Evolutionary conservation across 2,888 invertebrate genomes (phyloP), one percentile per base, ranked within the genome.

Genomic region (Drosophila niveifrons): DNA sequence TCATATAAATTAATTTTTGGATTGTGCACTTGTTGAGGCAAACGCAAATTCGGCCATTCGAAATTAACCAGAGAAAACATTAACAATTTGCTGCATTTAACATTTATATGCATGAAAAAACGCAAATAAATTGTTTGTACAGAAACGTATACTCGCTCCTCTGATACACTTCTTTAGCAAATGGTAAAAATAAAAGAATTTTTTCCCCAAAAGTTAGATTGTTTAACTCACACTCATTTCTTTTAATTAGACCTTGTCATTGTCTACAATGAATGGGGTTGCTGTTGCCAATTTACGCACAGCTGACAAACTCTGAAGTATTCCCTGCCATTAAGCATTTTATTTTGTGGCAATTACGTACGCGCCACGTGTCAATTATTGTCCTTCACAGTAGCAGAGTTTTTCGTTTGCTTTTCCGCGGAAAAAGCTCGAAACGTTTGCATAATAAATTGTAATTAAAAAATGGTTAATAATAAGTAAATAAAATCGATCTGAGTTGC

Each of bases 1-100:
- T 48, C 64, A 23, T 68, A 56, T 63, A 67, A 75, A 62, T 77
- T 76, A 51, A 65, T 77, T 65, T 65, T 36, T 34, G 3, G 11
- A 41, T 34, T 43, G 18, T 13, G 17, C 29, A 18, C 44, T 59
- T 50, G 50, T 64, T 59, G 44, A 58, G 29, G 31, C 39, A 15
- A 29, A n/a, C 11, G 36, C 10, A 41, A 62, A 53, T 62, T 31
- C 13, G 57, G 51, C 55, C 47, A 17, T 41, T 46, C 13, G 31
- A 51, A 47, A 28, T 75, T 28, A 52, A 57, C 18, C 55, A 39
- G 11, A 53, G 15, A 10, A 41, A 55, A 67, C 44, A 55, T 57
- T 57, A 36, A n/a, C 51, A 62, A 55, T 55, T 65, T 61, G 44
- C 36, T 9, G 17, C 13, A 28, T 15, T 41, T 36, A 29, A 52